Conservation (phyloP, 2,113 vertebrate species). For the Lepisosteus oculatus region DNA sequence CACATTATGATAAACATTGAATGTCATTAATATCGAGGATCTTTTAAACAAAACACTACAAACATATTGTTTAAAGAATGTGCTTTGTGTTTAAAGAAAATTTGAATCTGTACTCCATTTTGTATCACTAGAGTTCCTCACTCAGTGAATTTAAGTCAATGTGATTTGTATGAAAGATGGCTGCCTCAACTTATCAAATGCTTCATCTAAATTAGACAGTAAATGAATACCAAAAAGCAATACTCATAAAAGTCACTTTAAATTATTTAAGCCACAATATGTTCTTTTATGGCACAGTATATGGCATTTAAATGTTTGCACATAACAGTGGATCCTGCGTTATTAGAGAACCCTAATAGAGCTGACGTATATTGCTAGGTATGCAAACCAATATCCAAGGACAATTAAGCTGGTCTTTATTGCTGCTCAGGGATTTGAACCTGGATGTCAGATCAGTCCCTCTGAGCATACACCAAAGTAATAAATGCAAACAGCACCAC, state of each 20-base stretch:
- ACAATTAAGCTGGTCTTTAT: constrained; percentile 20
- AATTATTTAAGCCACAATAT: not conserved
- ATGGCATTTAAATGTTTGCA: constrained; percentile 12
- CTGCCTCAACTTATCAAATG: no score
- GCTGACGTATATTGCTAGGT: constrained; percentile 9
- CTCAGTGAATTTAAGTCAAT: no score
- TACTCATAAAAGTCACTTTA: not conserved
- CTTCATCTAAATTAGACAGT: not conserved
- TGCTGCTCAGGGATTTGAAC: constrained; percentile 12
- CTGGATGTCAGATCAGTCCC: constrained; percentile 15
- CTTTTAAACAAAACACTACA: no score
- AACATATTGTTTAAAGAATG: no score
- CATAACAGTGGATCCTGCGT: not conserved
- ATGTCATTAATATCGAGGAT: no score
- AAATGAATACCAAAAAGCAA: not conserved
- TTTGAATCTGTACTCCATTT: no score
- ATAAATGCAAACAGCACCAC: not conserved
- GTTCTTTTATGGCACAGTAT: not conserved
- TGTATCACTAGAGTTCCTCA: no score
- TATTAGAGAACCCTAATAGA: not conserved
- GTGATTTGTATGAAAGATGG: no score
- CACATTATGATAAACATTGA: no score
- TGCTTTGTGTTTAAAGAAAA: no score
- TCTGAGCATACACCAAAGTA: constrained; percentile 16
- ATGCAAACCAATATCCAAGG: constrained; percentile 25